Evolutionary conservation across 92 coral and sea anemone species (phyloP).

Genomic region (Porites lobata): DNA sequence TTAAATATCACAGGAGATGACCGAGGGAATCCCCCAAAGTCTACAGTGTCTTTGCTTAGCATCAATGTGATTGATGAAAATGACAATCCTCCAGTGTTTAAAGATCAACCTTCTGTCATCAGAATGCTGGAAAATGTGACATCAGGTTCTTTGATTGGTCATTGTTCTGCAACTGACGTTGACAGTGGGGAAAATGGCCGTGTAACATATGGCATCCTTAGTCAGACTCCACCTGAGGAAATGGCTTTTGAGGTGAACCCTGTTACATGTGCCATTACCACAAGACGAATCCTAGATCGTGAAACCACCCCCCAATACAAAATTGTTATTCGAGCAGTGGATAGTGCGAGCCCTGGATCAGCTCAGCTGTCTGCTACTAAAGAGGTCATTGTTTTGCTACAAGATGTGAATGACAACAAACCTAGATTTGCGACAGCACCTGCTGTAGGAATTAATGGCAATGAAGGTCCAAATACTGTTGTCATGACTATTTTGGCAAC

Average conservation of each 20-base stretch:
- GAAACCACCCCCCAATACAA: conserved; percentile 71
- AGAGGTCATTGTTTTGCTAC: conserved; percentile 62
- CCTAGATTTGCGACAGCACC: conserved; percentile 91
- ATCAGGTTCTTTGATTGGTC: conserved; percentile 71
- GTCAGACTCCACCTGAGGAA: conserved; percentile 67
- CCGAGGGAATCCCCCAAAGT: conserved; percentile 78
- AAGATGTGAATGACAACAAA: conserved; percentile 90
- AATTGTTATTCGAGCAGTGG: conserved; percentile 85
- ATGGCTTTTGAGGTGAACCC: conserved; percentile 72
- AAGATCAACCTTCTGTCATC: conserved; percentile 45
- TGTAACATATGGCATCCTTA: conserved; percentile 71
- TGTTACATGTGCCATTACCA: conserved; percentile 66
- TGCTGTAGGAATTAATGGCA: conserved; percentile 64
- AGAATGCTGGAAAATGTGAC: conserved; percentile 78
- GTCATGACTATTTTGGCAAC: conserved; percentile 80
- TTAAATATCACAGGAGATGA: conserved; percentile 91
- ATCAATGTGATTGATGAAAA: conserved; percentile 87
- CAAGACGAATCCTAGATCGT: conserved; percentile 69
- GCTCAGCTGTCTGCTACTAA: conserved; percentile 73
- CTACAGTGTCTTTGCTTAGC: conserved; percentile 65
- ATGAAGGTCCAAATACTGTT: conserved; percentile 42
- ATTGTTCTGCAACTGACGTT: conserved; percentile 83
- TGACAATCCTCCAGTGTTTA: conserved; percentile 87
- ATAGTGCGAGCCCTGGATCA: conserved; percentile 75
- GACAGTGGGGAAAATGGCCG: conserved; percentile 90